Evolutionary conservation across 2,888 invertebrate species (phyloP).

Genomic region (Craniophora ligustri): DNA sequence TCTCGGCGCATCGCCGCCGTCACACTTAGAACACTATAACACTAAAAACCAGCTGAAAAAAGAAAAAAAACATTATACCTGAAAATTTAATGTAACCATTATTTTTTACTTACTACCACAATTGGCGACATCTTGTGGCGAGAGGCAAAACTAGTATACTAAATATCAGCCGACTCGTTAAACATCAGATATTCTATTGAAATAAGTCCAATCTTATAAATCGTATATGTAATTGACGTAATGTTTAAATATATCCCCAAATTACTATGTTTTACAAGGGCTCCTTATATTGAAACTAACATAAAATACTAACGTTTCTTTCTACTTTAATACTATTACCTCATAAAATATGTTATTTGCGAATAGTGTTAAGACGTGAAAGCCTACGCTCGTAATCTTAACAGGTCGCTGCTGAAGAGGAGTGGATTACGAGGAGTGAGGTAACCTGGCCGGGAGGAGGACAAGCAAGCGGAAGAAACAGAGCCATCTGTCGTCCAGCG

Average conservation of each 20-base stretch:
- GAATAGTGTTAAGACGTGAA: slow-evolving; percentile 78
- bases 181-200: no score
- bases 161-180: neutral
- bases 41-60: slow-evolving; percentile 39
- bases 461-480: slow-evolving; percentile 43
- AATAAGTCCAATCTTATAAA: slow-evolving; percentile 3
- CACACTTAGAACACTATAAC: slow-evolving; percentile 42
- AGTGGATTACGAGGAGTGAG: slow-evolving; percentile 81
- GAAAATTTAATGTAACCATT: slow-evolving; percentile 48
- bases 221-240: neutral
- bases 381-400: slow-evolving; percentile 78
- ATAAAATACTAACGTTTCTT: slow-evolving; percentile 26
- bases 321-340: neutral
- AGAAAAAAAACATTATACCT: slow-evolving; percentile 33
- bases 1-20: slow-evolving; percentile 67
- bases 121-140: slow-evolving; percentile 34
- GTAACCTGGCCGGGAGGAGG: slow-evolving; percentile 77
- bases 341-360: slow-evolving; percentile 12
- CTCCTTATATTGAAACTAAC: slow-evolving; percentile 7
- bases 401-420: slow-evolving; percentile 86
- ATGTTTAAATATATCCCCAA: neutral
- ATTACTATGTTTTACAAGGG: neutral
- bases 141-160: slow-evolving; percentile 24
- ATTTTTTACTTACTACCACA: slow-evolving; percentile 30
- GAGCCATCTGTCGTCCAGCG: slow-evolving; percentile 52